Conservation (phyloP, 2,888 invertebrate genomes). For the Tuberolachnus salignus region DNA sequence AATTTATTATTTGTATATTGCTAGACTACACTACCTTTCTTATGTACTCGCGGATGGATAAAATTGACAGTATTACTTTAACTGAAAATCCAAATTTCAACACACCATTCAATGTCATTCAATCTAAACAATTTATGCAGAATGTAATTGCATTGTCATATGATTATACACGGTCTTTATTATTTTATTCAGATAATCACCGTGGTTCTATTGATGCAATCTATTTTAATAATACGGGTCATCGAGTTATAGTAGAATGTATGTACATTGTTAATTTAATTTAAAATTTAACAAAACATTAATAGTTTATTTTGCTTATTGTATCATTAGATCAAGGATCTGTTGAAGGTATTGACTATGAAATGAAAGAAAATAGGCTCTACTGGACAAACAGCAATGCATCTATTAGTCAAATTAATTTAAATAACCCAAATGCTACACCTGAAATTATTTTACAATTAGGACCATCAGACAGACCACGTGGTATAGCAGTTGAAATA, state of each 20-base stretch:
- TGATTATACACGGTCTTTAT: constrained; percentile 72
- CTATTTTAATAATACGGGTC: constrained; percentile 78
- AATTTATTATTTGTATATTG: constrained; percentile 58
- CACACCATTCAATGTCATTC: constrained; percentile 77
- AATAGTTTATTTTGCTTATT: constrained; percentile 49
- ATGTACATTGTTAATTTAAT: constrained; percentile 61
- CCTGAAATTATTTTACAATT: constrained; percentile 71
- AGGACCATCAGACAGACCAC: constrained; percentile 75
- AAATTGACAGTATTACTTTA: constrained; percentile 82
- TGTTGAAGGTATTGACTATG: constrained; percentile 85
- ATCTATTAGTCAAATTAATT: constrained; percentile 70
- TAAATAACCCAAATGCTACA: constrained; percentile 63
- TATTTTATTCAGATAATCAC: constrained; percentile 90
- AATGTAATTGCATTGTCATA: constrained; percentile 86
- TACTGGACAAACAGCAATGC: constrained; percentile 88
- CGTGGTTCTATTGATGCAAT: constrained; percentile 82
- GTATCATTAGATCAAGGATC: constrained; percentile 73
- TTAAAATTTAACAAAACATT: background rate
- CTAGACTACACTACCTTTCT: constrained; percentile 80
- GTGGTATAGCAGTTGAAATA: constrained; percentile 84
- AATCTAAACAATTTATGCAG: constrained; percentile 74
- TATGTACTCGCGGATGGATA: constrained; percentile 80
- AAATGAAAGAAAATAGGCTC: constrained; percentile 71
- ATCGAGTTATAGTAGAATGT: constrained; percentile 74
- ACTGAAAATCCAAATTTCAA: constrained; percentile 75